These are phyloP conservation scores for crab-eating macaque (Macaca fascicularis) DNA, from an alignment of 2,113 vertebrate species.

Conservation along the genomic window T2T-MFA8v1.1 NC_088390.1:16607001-16607500, in stretches of 20 bases:
- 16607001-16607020: constrained; percentile 89
- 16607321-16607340: constrained; percentile 93
- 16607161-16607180: background rate
- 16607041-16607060: constrained; percentile 85
- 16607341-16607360: constrained; percentile 85
- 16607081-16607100: constrained; percentile 91
- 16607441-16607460: constrained; percentile 88
- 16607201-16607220: background rate
- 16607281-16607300: constrained; percentile 80
- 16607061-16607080: constrained; percentile 89
- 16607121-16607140: constrained; percentile 97
- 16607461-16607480: constrained; percentile 90
- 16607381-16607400: constrained; percentile 81
- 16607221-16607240: background rate
- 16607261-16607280: constrained; percentile 48
- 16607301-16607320: constrained; percentile 99
- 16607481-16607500: constrained; percentile 96
- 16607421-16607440: constrained; percentile 93
- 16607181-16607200: background rate
- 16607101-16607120: constrained; percentile 96
- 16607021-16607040: constrained; percentile 85
- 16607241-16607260: background rate
- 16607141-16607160: background rate
- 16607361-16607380: constrained; percentile 94
- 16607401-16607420: constrained; percentile 87